phyloP scores from a whole-genome alignment of 1,140 invertebrate genomes.

The Drosophila kohkoa region DNA sequence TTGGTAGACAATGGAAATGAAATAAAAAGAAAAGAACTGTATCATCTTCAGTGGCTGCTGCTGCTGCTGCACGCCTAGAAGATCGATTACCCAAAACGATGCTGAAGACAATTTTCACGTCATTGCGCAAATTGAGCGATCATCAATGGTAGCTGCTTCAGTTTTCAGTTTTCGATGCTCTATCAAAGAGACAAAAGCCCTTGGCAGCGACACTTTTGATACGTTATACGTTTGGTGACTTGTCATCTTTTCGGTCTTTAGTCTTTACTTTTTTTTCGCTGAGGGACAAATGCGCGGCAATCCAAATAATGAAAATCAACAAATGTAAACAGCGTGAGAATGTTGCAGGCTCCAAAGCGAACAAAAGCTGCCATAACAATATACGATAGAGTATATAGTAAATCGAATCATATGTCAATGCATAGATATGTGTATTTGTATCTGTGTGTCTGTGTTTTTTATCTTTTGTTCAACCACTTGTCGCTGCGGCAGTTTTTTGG shows the following conservation, averaged over 20 bases:
- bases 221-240: conserved; percentile 49
- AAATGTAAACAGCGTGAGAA: conserved; percentile 75
- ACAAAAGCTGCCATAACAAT: conserved; percentile 31
- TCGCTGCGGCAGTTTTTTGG: conserved; percentile 64
- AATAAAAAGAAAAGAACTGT: conserved; percentile 49
- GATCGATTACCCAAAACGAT: conserved; percentile 66
- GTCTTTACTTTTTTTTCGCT: conserved; percentile 31
- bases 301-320: conserved; percentile 59
- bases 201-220: conserved; percentile 34
- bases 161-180: not conserved
- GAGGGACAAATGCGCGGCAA: conserved; percentile 53
- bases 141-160: conserved; percentile 57
- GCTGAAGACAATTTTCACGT: conserved; percentile 66
- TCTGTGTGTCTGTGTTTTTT: conserved; percentile 23
- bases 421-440: conserved; percentile 13
- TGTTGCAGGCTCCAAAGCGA: conserved; percentile 59
- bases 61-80: conserved; percentile 55
- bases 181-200: conserved; percentile 29
- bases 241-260: conserved; percentile 61
- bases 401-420: conserved; percentile 16
- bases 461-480: conserved; percentile 53
- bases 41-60: conserved; percentile 55
- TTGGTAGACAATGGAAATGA: conserved; percentile 22
- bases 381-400: conserved; percentile 24
- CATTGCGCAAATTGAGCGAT: conserved; percentile 84